Conservation (phyloP, 2,797 vertebrate genomes). For the Spea hammondii region DNA sequence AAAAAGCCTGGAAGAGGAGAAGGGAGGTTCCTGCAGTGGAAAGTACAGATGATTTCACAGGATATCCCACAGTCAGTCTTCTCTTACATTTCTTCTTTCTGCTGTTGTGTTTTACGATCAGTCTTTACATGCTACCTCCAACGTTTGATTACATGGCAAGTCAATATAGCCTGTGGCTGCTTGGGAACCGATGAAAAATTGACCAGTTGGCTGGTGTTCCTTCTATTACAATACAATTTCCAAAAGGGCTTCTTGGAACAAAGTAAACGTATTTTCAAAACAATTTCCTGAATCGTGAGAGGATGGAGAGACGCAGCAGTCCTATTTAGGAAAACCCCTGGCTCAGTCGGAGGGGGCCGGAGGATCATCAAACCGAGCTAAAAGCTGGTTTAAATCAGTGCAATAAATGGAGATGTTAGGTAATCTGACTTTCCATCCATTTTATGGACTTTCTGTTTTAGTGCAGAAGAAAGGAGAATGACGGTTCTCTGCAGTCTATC, state of each 20-base stretch:
- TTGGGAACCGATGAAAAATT: background rate
- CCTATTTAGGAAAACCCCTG: constrained; percentile 7
- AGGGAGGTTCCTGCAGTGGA: constrained; percentile 23
- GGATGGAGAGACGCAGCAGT: background rate
- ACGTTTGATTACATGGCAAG: background rate
- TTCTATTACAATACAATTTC: background rate
- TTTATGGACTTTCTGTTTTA: too few relatives aligned
- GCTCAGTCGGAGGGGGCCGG: background rate
- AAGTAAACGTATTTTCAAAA: background rate
- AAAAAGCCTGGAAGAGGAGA: constrained; percentile 11
- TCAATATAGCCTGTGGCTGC: background rate
- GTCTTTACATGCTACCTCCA: too few relatives aligned
- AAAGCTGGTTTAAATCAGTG: too few relatives aligned
- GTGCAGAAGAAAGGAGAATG: too few relatives aligned
- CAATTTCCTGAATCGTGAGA: background rate
- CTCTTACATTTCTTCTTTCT: background rate
- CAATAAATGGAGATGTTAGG: too few relatives aligned
- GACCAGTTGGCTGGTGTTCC: background rate
- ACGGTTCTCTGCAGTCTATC: too few relatives aligned
- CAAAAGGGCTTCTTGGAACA: background rate
- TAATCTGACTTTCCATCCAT: too few relatives aligned
- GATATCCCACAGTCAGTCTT: background rate
- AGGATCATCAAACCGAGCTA: background rate
- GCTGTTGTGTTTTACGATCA: background rate
- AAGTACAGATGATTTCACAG: constrained; percentile 21